These are phyloP conservation scores for Drosophila carrolli DNA, from an alignment of 1,140 invertebrate genomes.

Conservation along the genomic window DNA sequence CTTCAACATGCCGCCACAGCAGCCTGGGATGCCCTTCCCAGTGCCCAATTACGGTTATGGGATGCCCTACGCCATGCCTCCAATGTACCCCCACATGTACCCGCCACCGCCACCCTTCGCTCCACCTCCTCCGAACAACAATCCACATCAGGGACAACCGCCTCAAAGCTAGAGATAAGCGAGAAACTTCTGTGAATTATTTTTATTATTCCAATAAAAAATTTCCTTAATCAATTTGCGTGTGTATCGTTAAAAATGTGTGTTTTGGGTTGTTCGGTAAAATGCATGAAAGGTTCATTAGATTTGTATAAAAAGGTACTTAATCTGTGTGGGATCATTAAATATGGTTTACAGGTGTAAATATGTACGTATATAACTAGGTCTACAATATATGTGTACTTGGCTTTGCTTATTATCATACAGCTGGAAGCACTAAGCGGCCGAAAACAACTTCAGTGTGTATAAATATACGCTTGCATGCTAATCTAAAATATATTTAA, in stretches of 20 bases:
- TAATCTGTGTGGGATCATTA: conserved; percentile 71
- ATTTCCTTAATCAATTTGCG: conserved; percentile 49
- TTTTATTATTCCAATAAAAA: conserved; percentile 75
- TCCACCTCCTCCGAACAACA: conserved; percentile 12
- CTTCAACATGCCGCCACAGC: conserved; percentile 59
- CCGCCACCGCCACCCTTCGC: conserved; percentile 28
- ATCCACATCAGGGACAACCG: conserved; percentile 24
- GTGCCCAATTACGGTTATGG: conserved; percentile 62
- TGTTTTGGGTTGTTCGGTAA: conserved; percentile 36
- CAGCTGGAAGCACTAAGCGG: conserved; percentile 37
- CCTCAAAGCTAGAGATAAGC: conserved; percentile 16
- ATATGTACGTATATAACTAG: conserved; percentile 34
- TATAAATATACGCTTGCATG: conserved; percentile 43
- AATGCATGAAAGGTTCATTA: conserved; percentile 54
- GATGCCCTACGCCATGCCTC: conserved; percentile 46
- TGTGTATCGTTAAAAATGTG: conserved; percentile 43
- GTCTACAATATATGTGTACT: conserved; percentile 28
- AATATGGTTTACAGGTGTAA: conserved; percentile 64
- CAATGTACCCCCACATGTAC: conserved; percentile 46
- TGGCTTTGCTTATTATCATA: conserved; percentile 40
- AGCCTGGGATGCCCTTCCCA: conserved; percentile 53
- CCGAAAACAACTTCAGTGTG: conserved; percentile 34
- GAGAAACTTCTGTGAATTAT: conserved; percentile 11
- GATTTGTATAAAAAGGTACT: conserved; percentile 79
- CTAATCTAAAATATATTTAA: conserved; percentile 38